These are phyloP conservation scores for Eledona agricola DNA, from an alignment of 2,888 invertebrate species.

Conservation along the genomic window DNA sequence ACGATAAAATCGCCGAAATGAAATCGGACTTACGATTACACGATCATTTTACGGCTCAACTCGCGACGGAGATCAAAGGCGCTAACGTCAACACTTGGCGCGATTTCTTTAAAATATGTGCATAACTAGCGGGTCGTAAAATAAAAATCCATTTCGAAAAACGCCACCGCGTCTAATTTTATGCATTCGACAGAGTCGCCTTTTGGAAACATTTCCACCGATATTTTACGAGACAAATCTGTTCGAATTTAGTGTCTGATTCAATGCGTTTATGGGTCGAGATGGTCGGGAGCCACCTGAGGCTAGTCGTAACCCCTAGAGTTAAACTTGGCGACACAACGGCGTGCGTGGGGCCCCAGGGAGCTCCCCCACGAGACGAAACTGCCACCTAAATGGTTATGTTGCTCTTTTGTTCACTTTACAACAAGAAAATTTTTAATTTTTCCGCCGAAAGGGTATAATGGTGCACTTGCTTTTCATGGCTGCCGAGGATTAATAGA, in stretches of 20 bases:
- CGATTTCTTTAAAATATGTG: constrained; percentile 24
- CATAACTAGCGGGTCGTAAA: constrained; percentile 28
- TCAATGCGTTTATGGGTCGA: constrained; percentile 35
- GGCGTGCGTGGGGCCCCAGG: constrained; percentile 43
- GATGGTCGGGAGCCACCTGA: constrained; percentile 42
- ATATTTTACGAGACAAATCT: constrained; percentile 33
- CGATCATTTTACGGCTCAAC: constrained; percentile 23
- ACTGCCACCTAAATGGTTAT: constrained; percentile 48
- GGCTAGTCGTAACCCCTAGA: constrained; percentile 43
- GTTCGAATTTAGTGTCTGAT: constrained; percentile 36
- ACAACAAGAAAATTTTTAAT: constrained; percentile 46
- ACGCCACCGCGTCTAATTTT: too few relatives aligned
- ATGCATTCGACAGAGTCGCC: constrained; percentile 7
- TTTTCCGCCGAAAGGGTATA: constrained; percentile 47
- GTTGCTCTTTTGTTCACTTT: constrained; percentile 46
- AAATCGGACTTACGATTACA: constrained; percentile 32
- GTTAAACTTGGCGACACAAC: constrained; percentile 47
- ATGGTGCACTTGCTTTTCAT: constrained; percentile 42
- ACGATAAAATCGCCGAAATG: constrained; percentile 37
- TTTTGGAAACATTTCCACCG: constrained; percentile 3
- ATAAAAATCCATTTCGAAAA: constrained; percentile 21
- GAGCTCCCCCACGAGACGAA: constrained; percentile 38
- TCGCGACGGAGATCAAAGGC: constrained; percentile 10
- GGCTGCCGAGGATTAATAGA: constrained; percentile 43
- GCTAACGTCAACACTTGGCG: constrained; percentile 3